Base-by-base conservation (phyloP, 2,113 vertebrate species). In the Nycticebus coucang region DNA sequence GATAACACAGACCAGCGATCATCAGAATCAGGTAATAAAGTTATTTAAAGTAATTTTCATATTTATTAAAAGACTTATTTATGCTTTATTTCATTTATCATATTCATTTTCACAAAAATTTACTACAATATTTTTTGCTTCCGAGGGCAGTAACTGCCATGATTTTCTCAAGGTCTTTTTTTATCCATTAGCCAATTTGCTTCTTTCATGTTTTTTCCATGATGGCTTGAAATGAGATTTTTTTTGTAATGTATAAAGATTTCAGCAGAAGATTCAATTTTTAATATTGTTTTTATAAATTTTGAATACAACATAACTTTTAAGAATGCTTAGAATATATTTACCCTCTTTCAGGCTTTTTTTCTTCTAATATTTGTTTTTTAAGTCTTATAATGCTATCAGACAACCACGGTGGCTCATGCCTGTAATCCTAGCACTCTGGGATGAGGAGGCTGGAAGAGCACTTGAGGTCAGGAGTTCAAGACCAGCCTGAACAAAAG, bases 21-120 rank as follows among this genome's bases (percentile, higher is more conserved):
- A 0, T 98, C 98, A 82, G 99, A 99, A 96, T 98, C 99, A 96
- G 98, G 99, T 99, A 95, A 96, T 94, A 96, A 97, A 59, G 30
- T 55, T 53, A 72, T 92, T 24, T 89, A 79, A 87, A 71, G 53
- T 50, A 18, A 53, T 50, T 93, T 93, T 81, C 19, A 21, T 89
- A 41, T 28, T 7, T 14, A 55, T 45, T 57, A 14, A 85, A 33
- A 13, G 86, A 30, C 15, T 60, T 60, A 24, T 60, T 72, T 97
- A 24, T 50, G 64, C 12, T 14, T 55, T 9, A 62, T 94, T 78
- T 94, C 14, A 69, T 66, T 82, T 89, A 28, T 60, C 53, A 60
- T 90, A 15, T 62, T 89, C 91, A 50, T 93, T 95, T 97, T 91
- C 33, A 87, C 6, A 77, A 64, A 85, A 78, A 21, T 55, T 7